A percentile compares a stretch with the other conserved stretches of the same genome.
phyloP scores from a whole-genome alignment of 2,797 vertebrate species.

The Lemur catta region DNA sequence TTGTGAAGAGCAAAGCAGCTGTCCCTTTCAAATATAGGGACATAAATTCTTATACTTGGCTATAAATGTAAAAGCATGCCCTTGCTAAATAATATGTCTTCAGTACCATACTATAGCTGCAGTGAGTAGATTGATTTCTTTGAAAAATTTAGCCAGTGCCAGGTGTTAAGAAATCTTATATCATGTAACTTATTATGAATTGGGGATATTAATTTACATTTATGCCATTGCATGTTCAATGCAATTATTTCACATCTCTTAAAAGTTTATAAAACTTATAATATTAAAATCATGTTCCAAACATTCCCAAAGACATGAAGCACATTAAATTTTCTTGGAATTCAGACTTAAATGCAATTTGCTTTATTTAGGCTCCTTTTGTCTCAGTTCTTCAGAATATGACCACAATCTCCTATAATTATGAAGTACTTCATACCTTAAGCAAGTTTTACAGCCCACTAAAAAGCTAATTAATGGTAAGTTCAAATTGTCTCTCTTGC shows the following conservation, averaged over 20 bases:
- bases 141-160: not conserved
- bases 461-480: slow-evolving; percentile 78
- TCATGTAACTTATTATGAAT: not conserved
- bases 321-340: not conserved
- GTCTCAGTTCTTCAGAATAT: slow-evolving; percentile 66
- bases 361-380: not conserved
- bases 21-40: not conserved
- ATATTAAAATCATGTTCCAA: slow-evolving; percentile 18
- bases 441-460: slow-evolving; percentile 64
- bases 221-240: not conserved
- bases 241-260: not conserved
- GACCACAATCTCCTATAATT: slow-evolving; percentile 62
- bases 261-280: not conserved
- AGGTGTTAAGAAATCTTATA: not conserved
- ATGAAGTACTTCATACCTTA: slow-evolving; percentile 59
- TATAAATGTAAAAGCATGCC: not conserved
- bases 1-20: not conserved
- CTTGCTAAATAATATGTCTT: not conserved
- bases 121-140: not conserved
- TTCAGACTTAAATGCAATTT: slow-evolving; percentile 29
- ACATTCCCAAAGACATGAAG: not conserved
- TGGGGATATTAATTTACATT: not conserved
- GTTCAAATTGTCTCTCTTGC: slow-evolving; percentile 53
- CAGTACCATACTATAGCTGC: not conserved
- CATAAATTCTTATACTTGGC: not conserved